Evolutionary conservation across 2,797 vertebrate species (phyloP).

Genomic region (Neosalanx taihuensis): DNA sequence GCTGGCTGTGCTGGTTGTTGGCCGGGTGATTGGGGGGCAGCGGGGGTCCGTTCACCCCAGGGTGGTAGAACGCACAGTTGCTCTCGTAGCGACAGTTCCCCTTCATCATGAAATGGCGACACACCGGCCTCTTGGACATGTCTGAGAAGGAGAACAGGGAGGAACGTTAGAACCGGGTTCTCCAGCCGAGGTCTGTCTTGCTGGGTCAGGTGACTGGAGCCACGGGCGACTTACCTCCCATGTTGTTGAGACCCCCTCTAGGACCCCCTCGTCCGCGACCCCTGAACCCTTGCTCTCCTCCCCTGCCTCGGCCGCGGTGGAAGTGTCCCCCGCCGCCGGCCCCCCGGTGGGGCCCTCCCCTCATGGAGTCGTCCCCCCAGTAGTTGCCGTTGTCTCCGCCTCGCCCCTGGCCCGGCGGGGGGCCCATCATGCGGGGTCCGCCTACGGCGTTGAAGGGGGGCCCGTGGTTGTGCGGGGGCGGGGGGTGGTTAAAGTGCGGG

Average conservation of each 20-base stretch:
- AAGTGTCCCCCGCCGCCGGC: constrained; percentile 79
- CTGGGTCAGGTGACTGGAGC: constrained; percentile 1
- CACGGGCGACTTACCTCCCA: constrained; percentile 70
- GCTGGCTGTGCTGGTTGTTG: constrained; percentile 62
- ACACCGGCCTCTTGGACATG: constrained; percentile 88
- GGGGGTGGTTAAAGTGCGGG: constrained; percentile 81
- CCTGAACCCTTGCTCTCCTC: constrained; percentile 81
- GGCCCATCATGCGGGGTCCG: constrained; percentile 85
- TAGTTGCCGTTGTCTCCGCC: constrained; percentile 80
- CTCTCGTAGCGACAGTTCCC: constrained; percentile 93
- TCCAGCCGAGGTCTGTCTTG: background rate
- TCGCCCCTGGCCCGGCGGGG: constrained; percentile 77
- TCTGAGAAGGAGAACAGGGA: constrained; percentile 64
- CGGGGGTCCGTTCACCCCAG: constrained; percentile 88
- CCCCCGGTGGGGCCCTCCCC: constrained; percentile 78
- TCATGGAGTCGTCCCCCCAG: constrained; percentile 84
- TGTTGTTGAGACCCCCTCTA: constrained; percentile 79
- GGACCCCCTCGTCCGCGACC: constrained; percentile 82
- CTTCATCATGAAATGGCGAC: constrained; percentile 95
- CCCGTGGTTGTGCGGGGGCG: constrained; percentile 81
- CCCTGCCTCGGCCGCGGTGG: constrained; percentile 81
- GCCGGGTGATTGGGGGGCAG: constrained; percentile 76
- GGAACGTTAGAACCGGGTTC: background rate
- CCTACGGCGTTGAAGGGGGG: constrained; percentile 67
- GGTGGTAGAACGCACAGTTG: constrained; percentile 95